Conservation (phyloP, 1,140 invertebrate species). For the Sycophaga agraensis region DNA sequence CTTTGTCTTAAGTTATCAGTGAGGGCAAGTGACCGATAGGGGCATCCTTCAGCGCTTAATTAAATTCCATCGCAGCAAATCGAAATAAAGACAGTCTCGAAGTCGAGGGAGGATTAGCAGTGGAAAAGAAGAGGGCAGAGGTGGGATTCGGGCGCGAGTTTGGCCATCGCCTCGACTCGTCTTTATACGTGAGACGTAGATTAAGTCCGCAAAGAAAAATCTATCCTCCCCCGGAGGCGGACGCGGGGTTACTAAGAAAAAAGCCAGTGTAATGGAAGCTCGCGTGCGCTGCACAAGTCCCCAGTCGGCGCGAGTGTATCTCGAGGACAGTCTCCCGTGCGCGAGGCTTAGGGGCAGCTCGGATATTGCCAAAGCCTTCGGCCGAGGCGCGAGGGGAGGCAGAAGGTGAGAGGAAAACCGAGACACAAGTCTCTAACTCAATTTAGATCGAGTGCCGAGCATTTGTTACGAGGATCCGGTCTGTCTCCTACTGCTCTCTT, state of each 20-base stretch:
- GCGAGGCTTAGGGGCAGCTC: conserved; percentile 21
- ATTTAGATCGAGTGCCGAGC: conserved; percentile 58
- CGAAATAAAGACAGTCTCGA: neutral
- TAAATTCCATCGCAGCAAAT: conserved; percentile 24
- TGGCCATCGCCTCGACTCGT: neutral
- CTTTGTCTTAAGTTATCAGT: too few relatives aligned
- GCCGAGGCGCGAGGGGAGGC: conserved; percentile 27
- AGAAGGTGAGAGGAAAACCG: conserved; percentile 30
- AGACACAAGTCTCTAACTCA: conserved; percentile 49
- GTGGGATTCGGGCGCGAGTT: conserved; percentile 8
- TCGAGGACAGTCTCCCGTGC: conserved; percentile 40
- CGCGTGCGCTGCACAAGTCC: conserved; percentile 31
- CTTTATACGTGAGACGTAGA: conserved; percentile 55
- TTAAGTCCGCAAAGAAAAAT: conserved; percentile 57
- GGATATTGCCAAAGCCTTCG: conserved; percentile 36
- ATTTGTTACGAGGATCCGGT: conserved; percentile 51
- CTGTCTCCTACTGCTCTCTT: conserved; percentile 29
- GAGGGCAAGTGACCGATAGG: too few relatives aligned
- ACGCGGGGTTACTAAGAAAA: conserved; percentile 40
- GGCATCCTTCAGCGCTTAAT: conserved; percentile 6
- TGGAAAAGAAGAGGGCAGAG: conserved; percentile 19
- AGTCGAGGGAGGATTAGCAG: neutral
- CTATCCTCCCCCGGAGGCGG: conserved; percentile 38
- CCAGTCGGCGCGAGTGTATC: conserved; percentile 43
- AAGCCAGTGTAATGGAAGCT: conserved; percentile 27